Evolutionary conservation across 2,888 invertebrate species (phyloP).

Genomic region (Leptinotarsa rubiginosa): DNA sequence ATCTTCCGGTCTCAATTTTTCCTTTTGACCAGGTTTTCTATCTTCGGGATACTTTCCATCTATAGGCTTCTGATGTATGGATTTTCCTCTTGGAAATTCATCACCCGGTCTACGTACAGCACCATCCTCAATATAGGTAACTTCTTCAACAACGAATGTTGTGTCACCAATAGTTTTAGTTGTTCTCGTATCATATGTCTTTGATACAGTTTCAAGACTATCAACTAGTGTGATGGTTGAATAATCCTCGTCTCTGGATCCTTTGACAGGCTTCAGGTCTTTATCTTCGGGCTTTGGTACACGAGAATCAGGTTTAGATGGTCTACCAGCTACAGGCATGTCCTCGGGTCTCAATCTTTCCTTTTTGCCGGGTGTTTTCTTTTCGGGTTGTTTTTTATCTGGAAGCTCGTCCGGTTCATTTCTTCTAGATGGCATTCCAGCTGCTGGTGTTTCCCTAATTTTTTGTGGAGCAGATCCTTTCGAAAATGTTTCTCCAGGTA

Average conservation of each 20-base stretch:
- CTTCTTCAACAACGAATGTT: neutral
- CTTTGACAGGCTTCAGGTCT: neutral
- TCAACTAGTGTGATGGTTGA: neutral
- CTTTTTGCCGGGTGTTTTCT: neutral
- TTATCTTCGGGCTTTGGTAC: neutral
- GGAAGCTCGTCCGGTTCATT: neutral
- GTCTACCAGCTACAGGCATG: constrained; percentile 25
- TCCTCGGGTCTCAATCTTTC: constrained; percentile 21
- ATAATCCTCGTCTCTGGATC: neutral
- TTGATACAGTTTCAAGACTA: neutral
- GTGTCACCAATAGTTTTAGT: neutral
- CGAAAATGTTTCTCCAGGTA: neutral
- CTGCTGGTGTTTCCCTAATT: neutral
- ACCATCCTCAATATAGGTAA: neutral
- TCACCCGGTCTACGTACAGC: neutral
- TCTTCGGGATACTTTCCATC: constrained; percentile 19
- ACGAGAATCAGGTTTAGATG: constrained; percentile 7
- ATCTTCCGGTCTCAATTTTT: neutral
- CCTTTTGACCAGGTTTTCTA: constrained; percentile 8
- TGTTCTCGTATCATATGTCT: neutral
- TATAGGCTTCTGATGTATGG: neutral
- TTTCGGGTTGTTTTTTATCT: too few species aligned
- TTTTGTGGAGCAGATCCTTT: constrained; percentile 1
- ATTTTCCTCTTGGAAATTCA: neutral
- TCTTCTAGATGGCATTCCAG: constrained; percentile 25